Evolutionary conservation across 2,113 vertebrate genomes (phyloP).

Genomic region (Thamnophis sirtalis): DNA sequence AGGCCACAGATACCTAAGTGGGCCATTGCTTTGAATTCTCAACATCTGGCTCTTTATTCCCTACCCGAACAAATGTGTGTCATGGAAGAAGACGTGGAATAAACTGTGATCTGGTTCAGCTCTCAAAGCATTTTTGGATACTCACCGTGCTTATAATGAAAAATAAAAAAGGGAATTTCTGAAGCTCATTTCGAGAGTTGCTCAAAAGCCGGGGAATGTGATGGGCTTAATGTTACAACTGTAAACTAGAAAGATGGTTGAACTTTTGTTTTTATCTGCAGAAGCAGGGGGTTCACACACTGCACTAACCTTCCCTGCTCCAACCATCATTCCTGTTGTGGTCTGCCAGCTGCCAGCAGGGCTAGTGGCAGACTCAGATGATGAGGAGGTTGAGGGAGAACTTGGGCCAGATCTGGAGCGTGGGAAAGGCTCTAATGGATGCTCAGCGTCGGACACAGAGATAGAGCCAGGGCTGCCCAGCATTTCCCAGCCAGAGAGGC

Average conservation of each 20-base stretch:
- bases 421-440: no score
- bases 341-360: no score
- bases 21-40: not conserved
- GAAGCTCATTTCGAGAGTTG: not conserved
- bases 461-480: no score
- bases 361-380: no score
- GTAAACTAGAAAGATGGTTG: not conserved
- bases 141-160: not conserved
- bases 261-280: not conserved
- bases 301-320: not conserved
- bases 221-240: not conserved
- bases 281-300: not conserved
- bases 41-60: constrained; percentile 2
- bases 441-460: no score
- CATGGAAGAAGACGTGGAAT: not conserved
- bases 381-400: no score
- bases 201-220: not conserved
- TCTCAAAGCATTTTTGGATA: not conserved
- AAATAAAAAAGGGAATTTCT: not conserved
- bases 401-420: no score
- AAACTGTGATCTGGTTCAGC: not conserved
- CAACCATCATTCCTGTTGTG: not conserved
- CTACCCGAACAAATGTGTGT: not conserved
- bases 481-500: no score
- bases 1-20: not conserved